Percentiles rank a stretch among this genome's conserved stretches.
Evolutionary conservation across 1,140 invertebrate genomes (phyloP).

Genomic region (Tigriopus japonicus): DNA sequence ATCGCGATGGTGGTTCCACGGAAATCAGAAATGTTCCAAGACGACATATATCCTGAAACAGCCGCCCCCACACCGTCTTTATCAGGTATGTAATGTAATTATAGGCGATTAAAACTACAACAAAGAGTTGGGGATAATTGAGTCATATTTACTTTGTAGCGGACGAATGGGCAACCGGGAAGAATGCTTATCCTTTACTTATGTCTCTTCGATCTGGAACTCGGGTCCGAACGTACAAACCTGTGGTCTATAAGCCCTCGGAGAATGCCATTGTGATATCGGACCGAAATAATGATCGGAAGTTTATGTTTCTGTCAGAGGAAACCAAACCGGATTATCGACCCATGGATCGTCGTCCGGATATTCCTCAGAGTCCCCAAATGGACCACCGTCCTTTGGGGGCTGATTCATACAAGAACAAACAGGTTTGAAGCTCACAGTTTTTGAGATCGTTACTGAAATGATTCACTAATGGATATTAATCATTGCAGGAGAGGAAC

Average conservation of each 20-base stretch:
- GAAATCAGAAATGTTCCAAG: conserved; percentile 34
- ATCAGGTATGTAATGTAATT: no score
- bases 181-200: conserved; percentile 55
- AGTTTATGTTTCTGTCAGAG: conserved; percentile 59
- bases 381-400: conserved; percentile 15
- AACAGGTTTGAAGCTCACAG: conserved; percentile 6
- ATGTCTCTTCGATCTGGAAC: conserved; percentile 61
- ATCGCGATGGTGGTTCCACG: conserved; percentile 85
- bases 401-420: conserved; percentile 3
- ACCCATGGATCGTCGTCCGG: conserved; percentile 33
- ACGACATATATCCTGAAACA: conserved; percentile 84
- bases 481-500: conserved; percentile 13
- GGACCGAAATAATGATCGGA: conserved; percentile 56
- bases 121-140: no score
- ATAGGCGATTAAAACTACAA: no score
- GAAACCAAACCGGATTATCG: conserved; percentile 66
- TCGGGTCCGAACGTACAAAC: conserved; percentile 47
- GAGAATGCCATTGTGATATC: conserved; percentile 27
- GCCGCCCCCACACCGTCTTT: conserved; percentile 56
- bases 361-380: not conserved
- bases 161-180: conserved; percentile 66
- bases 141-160: conserved; percentile 28
- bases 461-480: not conserved
- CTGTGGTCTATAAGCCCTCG: conserved; percentile 37
- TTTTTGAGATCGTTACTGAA: not conserved